Evolutionary conservation across 2,888 invertebrate genomes (phyloP).

Genomic region (Zaprionus bogoriensis): DNA sequence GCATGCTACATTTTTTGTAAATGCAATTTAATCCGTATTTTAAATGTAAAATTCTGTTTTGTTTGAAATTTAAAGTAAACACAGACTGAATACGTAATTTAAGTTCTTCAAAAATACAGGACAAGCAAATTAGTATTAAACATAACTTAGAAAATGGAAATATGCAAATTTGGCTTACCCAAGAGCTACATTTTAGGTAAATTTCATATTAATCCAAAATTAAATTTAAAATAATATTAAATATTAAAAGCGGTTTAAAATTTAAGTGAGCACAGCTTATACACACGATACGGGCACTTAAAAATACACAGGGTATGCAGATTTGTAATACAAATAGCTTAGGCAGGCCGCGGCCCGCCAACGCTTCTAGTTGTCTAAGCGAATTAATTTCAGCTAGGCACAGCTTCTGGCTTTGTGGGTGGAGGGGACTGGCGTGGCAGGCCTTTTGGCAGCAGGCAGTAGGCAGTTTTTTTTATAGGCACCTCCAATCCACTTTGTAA

Average conservation of each 20-base stretch:
- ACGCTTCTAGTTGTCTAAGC: slow-evolving; percentile 14
- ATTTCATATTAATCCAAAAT: too few relatives aligned
- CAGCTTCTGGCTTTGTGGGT: slow-evolving; percentile 7
- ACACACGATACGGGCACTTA: neutral
- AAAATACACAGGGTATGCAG: slow-evolving; percentile 7
- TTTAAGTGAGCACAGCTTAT: neutral
- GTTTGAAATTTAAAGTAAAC: too few relatives aligned
- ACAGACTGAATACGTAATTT: too few relatives aligned
- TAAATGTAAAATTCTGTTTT: too few relatives aligned
- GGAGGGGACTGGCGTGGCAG: neutral
- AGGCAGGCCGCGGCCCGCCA: neutral
- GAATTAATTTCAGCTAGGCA: slow-evolving; percentile 25
- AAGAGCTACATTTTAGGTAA: neutral
- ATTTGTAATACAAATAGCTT: slow-evolving; percentile 6
- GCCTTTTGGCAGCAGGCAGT: neutral
- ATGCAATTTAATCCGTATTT: too few relatives aligned
- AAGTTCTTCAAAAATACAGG: too few relatives aligned
- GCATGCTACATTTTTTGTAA: neutral
- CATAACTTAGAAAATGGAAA: neutral
- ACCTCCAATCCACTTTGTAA: slow-evolving; percentile 71
- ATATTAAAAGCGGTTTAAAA: neutral
- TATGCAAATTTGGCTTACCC: neutral
- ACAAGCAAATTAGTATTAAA: too few relatives aligned
- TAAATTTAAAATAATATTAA: neutral
- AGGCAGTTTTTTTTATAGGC: slow-evolving; percentile 37